Base-by-base conservation (phyloP, 2,113 vertebrate species). In the Anguilla rostrata region DNA sequence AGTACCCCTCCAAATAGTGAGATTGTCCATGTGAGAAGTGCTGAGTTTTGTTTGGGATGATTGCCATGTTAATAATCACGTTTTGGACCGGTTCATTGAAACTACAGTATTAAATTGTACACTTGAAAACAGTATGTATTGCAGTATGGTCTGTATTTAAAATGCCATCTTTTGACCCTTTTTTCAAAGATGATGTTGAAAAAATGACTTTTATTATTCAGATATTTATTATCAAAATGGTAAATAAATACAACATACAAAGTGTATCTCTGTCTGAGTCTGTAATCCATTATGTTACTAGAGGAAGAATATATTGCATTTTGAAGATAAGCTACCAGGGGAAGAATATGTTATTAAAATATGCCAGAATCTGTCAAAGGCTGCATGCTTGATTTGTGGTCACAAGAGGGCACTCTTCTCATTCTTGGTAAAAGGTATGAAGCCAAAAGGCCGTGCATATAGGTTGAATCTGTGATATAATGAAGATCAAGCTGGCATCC, bases 51-150 rank as follows among this genome's bases (percentile, higher is more conserved):
- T 75, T 75, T n/a, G 6, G 71, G 29, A 34, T 75, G 71, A 34
- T 75, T 34, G n/a, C n/a, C n/a, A 29, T 75, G 71, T 75, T n/a
- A 34, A 11, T 75, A 75, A 75, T 29, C 71, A 34, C 16, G 9
- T 75, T 1, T 75, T 75, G 71, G 71, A 75, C 9, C 11, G 71
- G n/a, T 75, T 75, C 71, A 12, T 12, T 75, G 39, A 75, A 75
- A 75, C n/a, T 29, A 85, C 89, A 94, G 91, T 93, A 91, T 93
- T 93, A 90, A 88, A 90, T 88, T 90, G 60, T 89, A 63, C 88
- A 86, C 71, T 75, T 75, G n/a, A 87, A 87, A 80, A 63, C 63
- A 84, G 86, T 34, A 88, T 88, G 57, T 92, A 82, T 88, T 89
- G 89, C 88, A 85, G 78, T 90, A 90, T 90, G 85, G 91, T 82